phyloP scores from a whole-genome alignment of 2,797 vertebrate species.

The Chaetophractus vellerosus region DNA sequence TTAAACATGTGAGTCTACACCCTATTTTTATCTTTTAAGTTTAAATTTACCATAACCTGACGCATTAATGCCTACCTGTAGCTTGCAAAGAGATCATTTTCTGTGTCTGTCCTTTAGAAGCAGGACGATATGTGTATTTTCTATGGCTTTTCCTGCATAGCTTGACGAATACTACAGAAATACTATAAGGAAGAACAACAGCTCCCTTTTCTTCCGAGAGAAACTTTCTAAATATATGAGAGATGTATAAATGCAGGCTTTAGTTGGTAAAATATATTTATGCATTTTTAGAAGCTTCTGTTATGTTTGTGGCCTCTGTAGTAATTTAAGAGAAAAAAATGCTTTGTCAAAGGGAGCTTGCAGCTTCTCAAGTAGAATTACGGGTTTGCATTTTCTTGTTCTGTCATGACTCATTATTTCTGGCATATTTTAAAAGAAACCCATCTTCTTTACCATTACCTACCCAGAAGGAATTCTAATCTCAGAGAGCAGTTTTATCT shows the following conservation, averaged over 20 bases:
- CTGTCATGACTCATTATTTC: slow-evolving; percentile 86
- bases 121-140: slow-evolving; percentile 78
- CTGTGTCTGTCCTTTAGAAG: slow-evolving; percentile 70
- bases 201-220: slow-evolving; percentile 72
- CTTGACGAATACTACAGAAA: slow-evolving; percentile 55
- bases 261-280: slow-evolving; percentile 85
- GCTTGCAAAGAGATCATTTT: slow-evolving; percentile 84
- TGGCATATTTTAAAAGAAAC: slow-evolving; percentile 82
- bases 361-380: slow-evolving; percentile 83
- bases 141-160: slow-evolving; percentile 71
- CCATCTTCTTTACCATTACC: slow-evolving; percentile 64
- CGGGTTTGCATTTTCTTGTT: slow-evolving; percentile 84
- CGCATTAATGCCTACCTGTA: slow-evolving; percentile 90
- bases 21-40: slow-evolving; percentile 50
- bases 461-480: slow-evolving; percentile 65
- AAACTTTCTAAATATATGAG: slow-evolving; percentile 78
- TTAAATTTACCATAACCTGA: slow-evolving; percentile 52
- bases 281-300: slow-evolving; percentile 86
- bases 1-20: background rate
- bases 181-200: slow-evolving; percentile 62
- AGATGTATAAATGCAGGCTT: slow-evolving; percentile 69
- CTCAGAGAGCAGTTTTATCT: background rate
- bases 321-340: slow-evolving; percentile 87
- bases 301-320: slow-evolving; percentile 86
- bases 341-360: slow-evolving; percentile 89